These are phyloP conservation scores for Epizoanthus illoricatus DNA, from an alignment of 92 coral and sea anemone species.

Conservation along the genomic window DNA sequence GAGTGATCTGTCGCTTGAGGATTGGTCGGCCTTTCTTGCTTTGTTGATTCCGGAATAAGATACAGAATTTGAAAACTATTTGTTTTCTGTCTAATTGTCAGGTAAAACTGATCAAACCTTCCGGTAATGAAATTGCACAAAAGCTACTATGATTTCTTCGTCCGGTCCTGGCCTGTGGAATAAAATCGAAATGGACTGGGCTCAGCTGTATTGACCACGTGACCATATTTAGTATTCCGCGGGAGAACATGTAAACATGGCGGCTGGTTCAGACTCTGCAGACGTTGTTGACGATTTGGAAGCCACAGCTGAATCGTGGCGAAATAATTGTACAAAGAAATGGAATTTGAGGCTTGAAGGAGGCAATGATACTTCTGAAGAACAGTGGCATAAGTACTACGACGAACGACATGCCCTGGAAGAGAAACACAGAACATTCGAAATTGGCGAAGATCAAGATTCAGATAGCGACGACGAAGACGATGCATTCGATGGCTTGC, in stretches of 20 bases:
- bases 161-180: neutral
- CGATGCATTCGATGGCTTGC: neutral
- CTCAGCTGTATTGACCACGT: constrained; percentile 10
- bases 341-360: constrained; percentile 25
- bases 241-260: constrained; percentile 35
- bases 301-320: constrained; percentile 21
- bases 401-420: constrained; percentile 30
- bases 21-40: constrained; percentile 19
- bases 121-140: neutral
- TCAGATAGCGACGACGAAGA: neutral
- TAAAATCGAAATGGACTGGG: neutral
- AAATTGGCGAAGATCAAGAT: neutral
- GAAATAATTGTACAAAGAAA: neutral
- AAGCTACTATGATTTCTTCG: no score
- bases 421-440: constrained; percentile 21
- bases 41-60: neutral
- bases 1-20: constrained; percentile 23
- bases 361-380: constrained; percentile 13
- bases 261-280: neutral
- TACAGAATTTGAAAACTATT: neutral
- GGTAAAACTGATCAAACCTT: neutral
- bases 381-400: constrained; percentile 31
- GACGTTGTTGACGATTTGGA: neutral
- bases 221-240: constrained; percentile 33
- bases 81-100: neutral